These are phyloP conservation scores for Strongylocentrotus purpuratus DNA, from an alignment of 35 echinoderm and acorn worm species.

Conservation along the genomic window DNA sequence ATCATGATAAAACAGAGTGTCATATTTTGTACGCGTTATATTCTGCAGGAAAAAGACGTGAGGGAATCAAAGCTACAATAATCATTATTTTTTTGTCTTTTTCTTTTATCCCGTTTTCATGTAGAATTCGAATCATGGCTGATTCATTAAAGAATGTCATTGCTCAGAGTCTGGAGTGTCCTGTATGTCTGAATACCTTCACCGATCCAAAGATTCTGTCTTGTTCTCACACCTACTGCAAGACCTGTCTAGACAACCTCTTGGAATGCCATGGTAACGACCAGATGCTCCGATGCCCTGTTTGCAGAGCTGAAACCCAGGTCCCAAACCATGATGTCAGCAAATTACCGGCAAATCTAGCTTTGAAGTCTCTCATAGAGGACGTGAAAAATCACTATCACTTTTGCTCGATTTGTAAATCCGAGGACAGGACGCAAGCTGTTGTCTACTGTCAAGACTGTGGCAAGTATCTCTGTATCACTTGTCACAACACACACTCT, in stretches of 20 bases:
- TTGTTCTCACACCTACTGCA: slow-evolving; percentile 11
- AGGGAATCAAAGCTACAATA: too few species aligned
- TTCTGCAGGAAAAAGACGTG: too few species aligned
- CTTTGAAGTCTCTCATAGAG: not conserved
- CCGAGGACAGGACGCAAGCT: not conserved
- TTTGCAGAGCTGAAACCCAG: not conserved
- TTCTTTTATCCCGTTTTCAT: too few species aligned
- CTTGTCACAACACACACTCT: not conserved
- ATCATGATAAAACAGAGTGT: too few species aligned
- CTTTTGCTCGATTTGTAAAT: not conserved
- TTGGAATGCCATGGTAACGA: not conserved
- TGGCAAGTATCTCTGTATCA: not conserved
- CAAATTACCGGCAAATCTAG: not conserved
- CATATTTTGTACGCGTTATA: too few species aligned
- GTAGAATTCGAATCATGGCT: too few species aligned
- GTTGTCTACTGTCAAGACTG: not conserved
- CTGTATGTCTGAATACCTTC: not conserved
- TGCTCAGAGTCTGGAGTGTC: not conserved
- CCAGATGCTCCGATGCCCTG: not conserved
- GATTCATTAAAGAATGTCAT: too few species aligned
- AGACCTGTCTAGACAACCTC: not conserved
- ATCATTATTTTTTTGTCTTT: too few species aligned
- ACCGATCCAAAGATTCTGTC: not conserved
- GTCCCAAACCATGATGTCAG: not conserved
- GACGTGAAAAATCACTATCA: not conserved